Conservation (phyloP, 2,797 vertebrate genomes). For the Arrhamphus sclerolepis region DNA sequence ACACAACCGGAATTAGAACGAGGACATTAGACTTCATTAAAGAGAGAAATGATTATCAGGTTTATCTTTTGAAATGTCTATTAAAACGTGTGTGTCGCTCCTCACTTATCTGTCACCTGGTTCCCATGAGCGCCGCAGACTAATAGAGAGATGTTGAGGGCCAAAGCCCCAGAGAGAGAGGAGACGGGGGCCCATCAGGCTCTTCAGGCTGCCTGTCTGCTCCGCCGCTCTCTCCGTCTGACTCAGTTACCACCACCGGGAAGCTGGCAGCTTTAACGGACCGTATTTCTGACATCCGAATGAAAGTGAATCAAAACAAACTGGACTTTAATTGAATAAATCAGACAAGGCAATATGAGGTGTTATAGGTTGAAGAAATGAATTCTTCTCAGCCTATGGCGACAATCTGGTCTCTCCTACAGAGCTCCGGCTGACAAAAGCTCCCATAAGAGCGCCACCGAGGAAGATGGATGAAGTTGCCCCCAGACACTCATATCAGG, state of each 20-base stretch:
- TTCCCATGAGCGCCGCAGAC: constrained; percentile 81
- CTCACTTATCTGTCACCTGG: constrained; percentile 86
- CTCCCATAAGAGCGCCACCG: constrained; percentile 76
- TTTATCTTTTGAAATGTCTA: constrained; percentile 88
- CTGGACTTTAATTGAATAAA: constrained; percentile 34
- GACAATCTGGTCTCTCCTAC: constrained; percentile 74
- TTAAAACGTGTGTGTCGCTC: constrained; percentile 85
- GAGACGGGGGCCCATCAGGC: constrained; percentile 71
- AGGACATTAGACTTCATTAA: constrained; percentile 87
- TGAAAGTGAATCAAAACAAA: constrained; percentile 36
- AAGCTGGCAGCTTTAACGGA: too few species aligned
- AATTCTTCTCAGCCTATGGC: constrained; percentile 74
- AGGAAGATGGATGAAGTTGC: constrained; percentile 81
- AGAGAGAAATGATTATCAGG: constrained; percentile 86
- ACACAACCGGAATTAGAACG: constrained; percentile 82
- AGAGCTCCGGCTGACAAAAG: constrained; percentile 76
- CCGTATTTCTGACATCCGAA: constrained; percentile 13
- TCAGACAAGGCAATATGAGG: constrained; percentile 53
- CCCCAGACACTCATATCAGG: constrained; percentile 83
- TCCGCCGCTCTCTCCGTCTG: constrained; percentile 54
- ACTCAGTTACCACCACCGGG: constrained; percentile 37
- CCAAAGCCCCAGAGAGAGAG: constrained; percentile 80
- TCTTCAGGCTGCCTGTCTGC: constrained; percentile 71
- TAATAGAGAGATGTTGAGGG: constrained; percentile 85
- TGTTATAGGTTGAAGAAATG: constrained; percentile 59